These are phyloP conservation scores for Ridgeia piscesae DNA, from an alignment of 1,140 invertebrate species.

Conservation along the genomic window DNA sequence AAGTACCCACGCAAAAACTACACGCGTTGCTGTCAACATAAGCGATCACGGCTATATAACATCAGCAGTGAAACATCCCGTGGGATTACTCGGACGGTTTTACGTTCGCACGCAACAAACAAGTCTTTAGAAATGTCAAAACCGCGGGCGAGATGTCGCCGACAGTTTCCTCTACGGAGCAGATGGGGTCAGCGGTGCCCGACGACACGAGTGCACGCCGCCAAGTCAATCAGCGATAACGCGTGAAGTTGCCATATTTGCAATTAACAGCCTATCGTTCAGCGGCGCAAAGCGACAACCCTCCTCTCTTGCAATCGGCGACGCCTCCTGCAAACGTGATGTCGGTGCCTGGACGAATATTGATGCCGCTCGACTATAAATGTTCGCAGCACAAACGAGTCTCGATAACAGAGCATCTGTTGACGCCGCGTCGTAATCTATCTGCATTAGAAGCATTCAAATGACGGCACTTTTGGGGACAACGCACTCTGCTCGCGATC, in stretches of 20 bases:
- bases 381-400: background rate
- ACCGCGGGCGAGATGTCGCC: background rate
- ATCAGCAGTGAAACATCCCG: background rate
- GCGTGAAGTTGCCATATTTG: background rate
- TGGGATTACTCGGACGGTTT: background rate
- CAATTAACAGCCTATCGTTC: background rate
- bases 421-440: background rate
- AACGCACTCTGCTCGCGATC: background rate
- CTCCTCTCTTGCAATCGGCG: background rate
- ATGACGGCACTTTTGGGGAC: background rate
- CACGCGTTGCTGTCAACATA: background rate
- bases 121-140: background rate
- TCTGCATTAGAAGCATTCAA: background rate
- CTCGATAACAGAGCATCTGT: background rate
- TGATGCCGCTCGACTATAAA: background rate
- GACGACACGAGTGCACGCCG: too few relatives aligned
- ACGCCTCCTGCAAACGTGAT: background rate
- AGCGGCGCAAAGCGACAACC: background rate
- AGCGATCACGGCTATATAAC: background rate
- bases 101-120: background rate
- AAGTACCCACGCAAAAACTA: background rate
- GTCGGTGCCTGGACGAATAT: background rate
- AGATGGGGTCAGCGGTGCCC: background rate
- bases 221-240: background rate
- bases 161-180: too few relatives aligned